Evolutionary conservation across 1,140 invertebrate genomes (phyloP), one percentile per base, ranked within the genome.

Genomic region (Diorhabda carinulata): DNA sequence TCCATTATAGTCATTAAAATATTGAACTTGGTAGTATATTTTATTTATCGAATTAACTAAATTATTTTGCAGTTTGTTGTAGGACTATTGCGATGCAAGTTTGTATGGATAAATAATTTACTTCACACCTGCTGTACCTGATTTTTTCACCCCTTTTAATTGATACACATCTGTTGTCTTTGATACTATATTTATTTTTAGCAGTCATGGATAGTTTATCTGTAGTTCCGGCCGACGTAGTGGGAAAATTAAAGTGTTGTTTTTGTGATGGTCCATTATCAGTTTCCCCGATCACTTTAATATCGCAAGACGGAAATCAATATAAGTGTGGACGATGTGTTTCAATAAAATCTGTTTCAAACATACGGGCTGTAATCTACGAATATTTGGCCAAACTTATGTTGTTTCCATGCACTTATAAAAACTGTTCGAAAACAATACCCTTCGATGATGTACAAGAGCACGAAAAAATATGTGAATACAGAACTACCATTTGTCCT

Each of bases 351-450:
- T 60, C 65, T 4, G 47, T 58, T 7, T 60, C 60, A 7, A 67
- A 47, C 58, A 67, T 44, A 2, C 9, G 58, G 45, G 57, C 58
- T 9, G 44, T 42, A 5, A 59, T 67, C n/a, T 67, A 67, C 10
- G 65, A 67, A 44, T 57, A 67, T 45, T 57, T 67, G 7, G 65
- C 65, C 8, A 67, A 67, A 58, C 57, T 67, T 5, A 67, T 67
- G 43, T 43, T 43, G 7, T 67, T 67, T 47, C 57, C 65, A 0
- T 67, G 65, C 9, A 60, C 10, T 44, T 67, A 60, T 43, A 67
- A 60, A 43, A 57, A 60, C 5, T 67, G 65, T 10, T 43, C 9
- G 6, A 60, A 67, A 4, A 67, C 59, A 45, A 45, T 67, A 10
- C 58, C 58, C 9, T 67, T 60, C 25, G 43, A n/a, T 44, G 65